Conservation (phyloP, 2,113 vertebrate genomes). For the Canis aureus region DNA sequence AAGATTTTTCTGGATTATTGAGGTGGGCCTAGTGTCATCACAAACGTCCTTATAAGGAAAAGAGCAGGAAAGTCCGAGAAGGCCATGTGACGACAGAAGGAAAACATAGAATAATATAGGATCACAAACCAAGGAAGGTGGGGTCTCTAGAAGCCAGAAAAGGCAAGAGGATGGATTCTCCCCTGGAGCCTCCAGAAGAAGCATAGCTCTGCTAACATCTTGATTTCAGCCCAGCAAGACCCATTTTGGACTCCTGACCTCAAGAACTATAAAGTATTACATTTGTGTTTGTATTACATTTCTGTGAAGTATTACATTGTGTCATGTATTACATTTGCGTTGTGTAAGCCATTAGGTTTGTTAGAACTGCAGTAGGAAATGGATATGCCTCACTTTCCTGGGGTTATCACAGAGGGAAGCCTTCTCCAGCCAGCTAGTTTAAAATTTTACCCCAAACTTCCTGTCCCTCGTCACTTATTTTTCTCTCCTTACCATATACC, state of each 20-base stretch:
- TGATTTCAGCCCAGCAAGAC: neutral
- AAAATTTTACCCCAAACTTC: slow-evolving; percentile 3
- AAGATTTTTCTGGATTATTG: neutral
- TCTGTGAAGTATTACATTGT: neutral
- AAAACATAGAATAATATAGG: neutral
- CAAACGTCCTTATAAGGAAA: neutral
- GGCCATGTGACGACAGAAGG: neutral
- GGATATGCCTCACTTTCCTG: neutral
- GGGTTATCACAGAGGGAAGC: neutral
- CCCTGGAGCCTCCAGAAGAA: neutral
- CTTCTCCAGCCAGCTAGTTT: neutral
- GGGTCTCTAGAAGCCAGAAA: neutral
- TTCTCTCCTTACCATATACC: neutral
- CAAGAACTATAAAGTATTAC: neutral
- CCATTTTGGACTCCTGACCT: neutral
- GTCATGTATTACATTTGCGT: neutral
- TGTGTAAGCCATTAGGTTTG: neutral
- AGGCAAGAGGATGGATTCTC: neutral
- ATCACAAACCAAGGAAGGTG: neutral
- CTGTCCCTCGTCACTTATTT: neutral
- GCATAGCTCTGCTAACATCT: neutral
- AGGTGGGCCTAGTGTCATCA: neutral
- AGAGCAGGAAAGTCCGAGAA: neutral
- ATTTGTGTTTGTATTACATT: neutral
- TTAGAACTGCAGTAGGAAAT: neutral